Evolutionary conservation across 92 coral and sea anemone genomes (phyloP).

Genomic region (Phenganax stokvisi): DNA sequence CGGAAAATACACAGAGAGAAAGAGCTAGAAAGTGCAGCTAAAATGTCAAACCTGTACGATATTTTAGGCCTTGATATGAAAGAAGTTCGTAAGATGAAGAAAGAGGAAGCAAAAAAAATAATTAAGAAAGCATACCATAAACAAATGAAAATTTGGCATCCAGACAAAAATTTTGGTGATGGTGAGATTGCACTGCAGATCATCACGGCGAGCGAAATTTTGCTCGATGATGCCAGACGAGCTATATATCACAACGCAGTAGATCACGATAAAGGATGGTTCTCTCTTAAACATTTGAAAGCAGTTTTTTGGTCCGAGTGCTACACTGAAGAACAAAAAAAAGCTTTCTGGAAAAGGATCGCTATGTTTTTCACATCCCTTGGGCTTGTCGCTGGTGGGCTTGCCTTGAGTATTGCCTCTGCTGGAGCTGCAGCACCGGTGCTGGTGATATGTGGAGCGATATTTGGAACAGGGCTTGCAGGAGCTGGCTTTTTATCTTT

Average conservation of each 20-base stretch:
- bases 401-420: not conserved
- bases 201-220: constrained; percentile 37
- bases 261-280: constrained; percentile 55
- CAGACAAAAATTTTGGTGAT: constrained; percentile 43
- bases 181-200: constrained; percentile 42
- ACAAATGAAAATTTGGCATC: constrained; percentile 53
- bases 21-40: constrained; percentile 9
- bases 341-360: constrained; percentile 24
- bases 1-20: constrained; percentile 40
- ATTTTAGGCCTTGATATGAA: constrained; percentile 45
- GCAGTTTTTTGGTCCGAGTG: constrained; percentile 56
- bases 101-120: constrained; percentile 22
- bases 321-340: constrained; percentile 39
- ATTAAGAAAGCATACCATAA: constrained; percentile 31
- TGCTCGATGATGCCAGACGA: constrained; percentile 39
- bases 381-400: constrained; percentile 28
- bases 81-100: constrained; percentile 37
- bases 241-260: constrained; percentile 43
- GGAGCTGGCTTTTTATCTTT: constrained; percentile 15
- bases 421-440: constrained; percentile 46
- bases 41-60: constrained; percentile 41
- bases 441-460: constrained; percentile 26
- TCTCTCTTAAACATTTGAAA: constrained; percentile 14
- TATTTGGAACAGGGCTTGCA: constrained; percentile 20
- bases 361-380: constrained; percentile 7